phyloP scores from a whole-genome alignment of 2,888 invertebrate genomes.

The Drosophila demipolita region DNA sequence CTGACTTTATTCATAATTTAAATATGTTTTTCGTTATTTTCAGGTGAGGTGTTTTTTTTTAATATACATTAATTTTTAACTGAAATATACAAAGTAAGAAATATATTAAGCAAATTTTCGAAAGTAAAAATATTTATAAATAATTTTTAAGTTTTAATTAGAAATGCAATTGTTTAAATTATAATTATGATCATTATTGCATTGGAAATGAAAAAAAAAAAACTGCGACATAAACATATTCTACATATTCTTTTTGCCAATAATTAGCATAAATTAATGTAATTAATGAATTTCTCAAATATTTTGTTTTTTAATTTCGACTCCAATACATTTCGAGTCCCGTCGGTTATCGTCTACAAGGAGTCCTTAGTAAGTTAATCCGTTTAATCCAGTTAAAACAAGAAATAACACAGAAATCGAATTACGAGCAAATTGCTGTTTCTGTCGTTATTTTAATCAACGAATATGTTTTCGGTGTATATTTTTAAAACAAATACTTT shows the following conservation, averaged over 20 bases:
- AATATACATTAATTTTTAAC: not conserved
- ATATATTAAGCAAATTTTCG: not conserved
- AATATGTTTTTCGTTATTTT: not conserved
- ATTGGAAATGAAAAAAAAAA: not conserved
- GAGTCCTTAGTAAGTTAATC: not conserved
- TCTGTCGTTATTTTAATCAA: not conserved
- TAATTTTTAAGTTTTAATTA: not conserved
- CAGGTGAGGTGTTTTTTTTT: not conserved
- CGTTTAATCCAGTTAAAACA: not conserved
- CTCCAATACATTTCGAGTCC: not conserved
- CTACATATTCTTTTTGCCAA: not conserved
- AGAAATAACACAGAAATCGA: not conserved
- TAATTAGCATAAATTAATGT: not conserved
- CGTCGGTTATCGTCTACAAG: not conserved
- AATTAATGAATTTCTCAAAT: not conserved
- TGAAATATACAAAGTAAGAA: not conserved
- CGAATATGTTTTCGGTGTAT: not conserved
- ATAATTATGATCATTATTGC: not conserved
- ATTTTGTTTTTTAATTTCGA: not conserved
- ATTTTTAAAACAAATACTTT: not conserved
- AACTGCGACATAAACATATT: not conserved
- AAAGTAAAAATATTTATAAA: not conserved
- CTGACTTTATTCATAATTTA: not conserved
- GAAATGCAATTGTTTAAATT: not conserved
- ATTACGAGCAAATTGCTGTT: not conserved